Conservation (phyloP, 2,797 vertebrate species). For the Oophaga sylvatica region DNA sequence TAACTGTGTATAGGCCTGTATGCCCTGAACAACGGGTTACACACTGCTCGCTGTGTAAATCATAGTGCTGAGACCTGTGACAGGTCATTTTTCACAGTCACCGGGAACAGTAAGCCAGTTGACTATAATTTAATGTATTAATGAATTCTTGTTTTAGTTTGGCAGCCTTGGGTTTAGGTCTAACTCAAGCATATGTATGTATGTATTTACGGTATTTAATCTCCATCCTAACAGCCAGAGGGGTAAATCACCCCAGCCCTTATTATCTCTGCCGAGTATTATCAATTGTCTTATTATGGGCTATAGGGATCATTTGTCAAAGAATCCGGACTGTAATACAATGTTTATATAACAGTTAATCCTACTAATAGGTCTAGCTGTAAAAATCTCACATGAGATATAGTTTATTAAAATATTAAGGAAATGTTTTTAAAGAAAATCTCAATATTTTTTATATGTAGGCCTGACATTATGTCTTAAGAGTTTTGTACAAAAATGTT, state of each 20-base stretch:
- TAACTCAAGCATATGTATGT: constrained; percentile 31
- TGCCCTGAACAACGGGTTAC: constrained; percentile 28
- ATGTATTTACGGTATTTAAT: constrained; percentile 58
- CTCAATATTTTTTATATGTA: background rate
- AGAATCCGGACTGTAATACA: constrained; percentile 17
- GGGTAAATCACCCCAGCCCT: background rate
- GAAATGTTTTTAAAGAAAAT: background rate
- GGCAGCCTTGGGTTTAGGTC: constrained; percentile 38
- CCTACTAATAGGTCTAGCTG: constrained; percentile 6
- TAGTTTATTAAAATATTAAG: background rate
- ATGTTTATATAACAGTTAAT: constrained; percentile 29
- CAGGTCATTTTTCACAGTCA: constrained; percentile 54
- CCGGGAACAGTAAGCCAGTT: constrained; percentile 46
- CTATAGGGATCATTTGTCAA: constrained; percentile 20
- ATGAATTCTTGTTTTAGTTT: constrained; percentile 55
- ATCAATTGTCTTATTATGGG: constrained; percentile 29
- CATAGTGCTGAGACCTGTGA: constrained; percentile 36
- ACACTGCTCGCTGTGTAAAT: constrained; percentile 50
- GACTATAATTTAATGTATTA: constrained; percentile 59
- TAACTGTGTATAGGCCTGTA: constrained; percentile 24
- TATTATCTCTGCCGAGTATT: constrained; percentile 17
- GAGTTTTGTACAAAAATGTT: no score
- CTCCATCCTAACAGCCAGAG: constrained; percentile 27
- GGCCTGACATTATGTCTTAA: no score
- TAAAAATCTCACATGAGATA: constrained; percentile 17